phyloP scores from a whole-genome alignment of 2,113 vertebrate species.

The Pachypanchax playfairii region DNA sequence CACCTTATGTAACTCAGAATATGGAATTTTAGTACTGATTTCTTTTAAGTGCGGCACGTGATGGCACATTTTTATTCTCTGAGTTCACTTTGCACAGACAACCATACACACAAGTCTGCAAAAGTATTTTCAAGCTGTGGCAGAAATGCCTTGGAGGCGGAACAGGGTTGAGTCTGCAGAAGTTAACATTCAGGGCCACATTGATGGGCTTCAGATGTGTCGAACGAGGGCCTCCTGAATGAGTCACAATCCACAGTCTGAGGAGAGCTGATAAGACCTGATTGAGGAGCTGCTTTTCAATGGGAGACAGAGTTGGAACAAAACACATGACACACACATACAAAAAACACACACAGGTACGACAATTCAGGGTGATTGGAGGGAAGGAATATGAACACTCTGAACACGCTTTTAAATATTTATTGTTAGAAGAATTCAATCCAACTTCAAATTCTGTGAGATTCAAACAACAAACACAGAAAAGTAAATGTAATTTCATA shows the following conservation, averaged over 20 bases:
- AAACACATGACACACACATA: conserved; percentile 21
- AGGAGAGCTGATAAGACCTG: conserved; percentile 69
- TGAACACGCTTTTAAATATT: too few species aligned
- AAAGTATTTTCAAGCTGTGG: conserved; percentile 34
- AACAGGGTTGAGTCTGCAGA: conserved; percentile 32
- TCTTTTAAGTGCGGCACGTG: too few species aligned
- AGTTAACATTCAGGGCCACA: conserved; percentile 57
- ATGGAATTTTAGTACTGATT: neutral
- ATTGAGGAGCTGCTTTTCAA: conserved; percentile 46
- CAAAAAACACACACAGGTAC: conserved; percentile 11
- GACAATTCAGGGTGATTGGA: neutral
- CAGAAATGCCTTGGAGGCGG: conserved; percentile 28
- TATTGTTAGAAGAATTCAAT: neutral
- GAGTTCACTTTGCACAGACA: too few species aligned
- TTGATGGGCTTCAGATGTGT: conserved; percentile 53
- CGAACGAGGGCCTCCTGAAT: conserved; percentile 40
- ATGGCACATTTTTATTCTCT: too few species aligned
- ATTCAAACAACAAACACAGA: neutral
- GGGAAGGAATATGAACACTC: too few species aligned
- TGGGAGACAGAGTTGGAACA: conserved; percentile 37
- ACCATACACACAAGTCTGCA: conserved; percentile 4
- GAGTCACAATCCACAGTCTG: conserved; percentile 60
- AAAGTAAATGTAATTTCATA: neutral
- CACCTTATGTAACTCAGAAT: neutral
- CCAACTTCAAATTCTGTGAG: neutral